These are phyloP conservation scores for Alexandromys fortis DNA, from an alignment of 2,113 vertebrate genomes.

Conservation along the genomic window DNA sequence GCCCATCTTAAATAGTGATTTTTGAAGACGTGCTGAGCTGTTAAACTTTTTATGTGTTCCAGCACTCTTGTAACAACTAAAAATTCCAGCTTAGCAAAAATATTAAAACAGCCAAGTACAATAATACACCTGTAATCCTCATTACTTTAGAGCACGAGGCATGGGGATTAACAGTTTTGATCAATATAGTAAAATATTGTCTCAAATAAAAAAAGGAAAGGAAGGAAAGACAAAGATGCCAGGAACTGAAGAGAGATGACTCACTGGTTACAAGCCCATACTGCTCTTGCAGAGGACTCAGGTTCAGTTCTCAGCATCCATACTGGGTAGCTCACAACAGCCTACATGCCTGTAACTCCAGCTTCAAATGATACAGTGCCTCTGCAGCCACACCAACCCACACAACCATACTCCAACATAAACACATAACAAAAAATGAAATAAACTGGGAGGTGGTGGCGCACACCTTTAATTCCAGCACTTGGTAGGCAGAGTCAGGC, in stretches of 20 bases:
- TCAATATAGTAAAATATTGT: neutral
- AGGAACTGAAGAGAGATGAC: neutral
- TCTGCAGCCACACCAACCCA: neutral
- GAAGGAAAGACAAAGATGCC: neutral
- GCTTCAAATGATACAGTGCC: neutral
- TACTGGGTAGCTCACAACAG: neutral
- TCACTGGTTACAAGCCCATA: neutral
- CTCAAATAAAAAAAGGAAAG: neutral
- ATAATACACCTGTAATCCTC: neutral
- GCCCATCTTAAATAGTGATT: neutral
- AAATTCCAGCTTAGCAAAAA: neutral
- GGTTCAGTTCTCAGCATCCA: neutral
- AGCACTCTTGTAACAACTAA: slow-evolving; percentile 21
- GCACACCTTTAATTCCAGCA: too few relatives aligned
- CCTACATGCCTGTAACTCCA: neutral
- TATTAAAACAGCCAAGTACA: neutral
- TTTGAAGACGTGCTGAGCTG: neutral
- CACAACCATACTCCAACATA: neutral
- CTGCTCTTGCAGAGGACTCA: neutral
- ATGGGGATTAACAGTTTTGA: neutral
- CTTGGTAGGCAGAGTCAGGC: neutral
- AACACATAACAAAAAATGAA: neutral
- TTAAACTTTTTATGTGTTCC: neutral
- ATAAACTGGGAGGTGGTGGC: neutral
- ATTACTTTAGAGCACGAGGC: neutral